A percentile compares a stretch with the other conserved stretches of the same genome.
phyloP scores from a whole-genome alignment of 2,113 vertebrate genomes.

The Carassius gibelio region DNA sequence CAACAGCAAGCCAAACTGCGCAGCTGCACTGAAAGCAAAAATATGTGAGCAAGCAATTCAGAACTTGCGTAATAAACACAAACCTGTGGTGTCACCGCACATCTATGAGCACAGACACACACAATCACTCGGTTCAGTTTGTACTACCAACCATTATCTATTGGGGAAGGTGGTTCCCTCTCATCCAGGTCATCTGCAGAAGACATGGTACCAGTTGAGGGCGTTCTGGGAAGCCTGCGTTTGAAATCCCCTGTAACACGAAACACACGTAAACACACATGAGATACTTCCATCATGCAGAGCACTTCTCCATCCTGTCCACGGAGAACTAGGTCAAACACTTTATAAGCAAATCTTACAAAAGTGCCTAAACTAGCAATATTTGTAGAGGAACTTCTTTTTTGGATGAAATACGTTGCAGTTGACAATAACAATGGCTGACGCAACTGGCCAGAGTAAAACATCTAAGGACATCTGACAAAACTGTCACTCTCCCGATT shows the following conservation, averaged over 20 bases:
- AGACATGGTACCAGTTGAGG: slow-evolving; percentile 97
- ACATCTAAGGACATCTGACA: background rate
- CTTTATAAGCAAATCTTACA: background rate
- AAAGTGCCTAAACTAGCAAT: background rate
- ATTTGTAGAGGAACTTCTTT: background rate
- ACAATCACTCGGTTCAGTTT: slow-evolving; percentile 3
- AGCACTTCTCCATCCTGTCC: slow-evolving; percentile 8
- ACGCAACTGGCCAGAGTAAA: background rate
- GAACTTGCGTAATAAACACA: slow-evolving; percentile 9
- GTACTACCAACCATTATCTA: slow-evolving; percentile 82
- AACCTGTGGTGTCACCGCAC: background rate
- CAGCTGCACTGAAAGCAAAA: slow-evolving; percentile 51
- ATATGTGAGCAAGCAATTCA: slow-evolving; percentile 17
- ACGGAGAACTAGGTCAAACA: slow-evolving; percentile 8
- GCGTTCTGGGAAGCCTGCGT: slow-evolving; percentile 89
- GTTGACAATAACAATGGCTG: background rate
- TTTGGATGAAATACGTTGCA: background rate
- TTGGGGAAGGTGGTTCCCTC: slow-evolving; percentile 74
- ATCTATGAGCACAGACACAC: slow-evolving; percentile 12
- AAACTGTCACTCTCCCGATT: background rate
- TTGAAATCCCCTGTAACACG: slow-evolving; percentile 88
- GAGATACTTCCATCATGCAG: background rate
- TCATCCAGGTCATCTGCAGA: slow-evolving; percentile 93
- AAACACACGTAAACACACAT: slow-evolving; percentile 34
- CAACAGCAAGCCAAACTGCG: slow-evolving; percentile 55